Evolutionary conservation across 2,113 vertebrate genomes (phyloP).

Genomic region (Tiliqua scincoides): DNA sequence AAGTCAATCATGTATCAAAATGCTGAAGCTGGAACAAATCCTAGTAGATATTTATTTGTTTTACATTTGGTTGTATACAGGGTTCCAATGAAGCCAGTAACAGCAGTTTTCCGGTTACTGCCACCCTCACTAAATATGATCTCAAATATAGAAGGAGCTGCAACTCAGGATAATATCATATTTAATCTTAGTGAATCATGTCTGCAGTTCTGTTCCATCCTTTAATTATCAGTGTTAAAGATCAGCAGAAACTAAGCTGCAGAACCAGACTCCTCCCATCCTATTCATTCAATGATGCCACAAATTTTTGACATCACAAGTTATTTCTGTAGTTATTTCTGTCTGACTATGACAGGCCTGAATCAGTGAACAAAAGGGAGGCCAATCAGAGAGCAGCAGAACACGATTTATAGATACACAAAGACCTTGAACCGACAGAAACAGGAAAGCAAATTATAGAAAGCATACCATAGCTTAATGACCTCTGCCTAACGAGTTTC

Average conservation of each 20-base stretch:
- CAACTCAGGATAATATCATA: neutral
- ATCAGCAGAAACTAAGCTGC: neutral
- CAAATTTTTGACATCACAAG: slow-evolving; percentile 17
- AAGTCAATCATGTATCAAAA: neutral
- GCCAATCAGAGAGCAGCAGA: slow-evolving; percentile 51
- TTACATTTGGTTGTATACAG: neutral
- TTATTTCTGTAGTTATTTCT: slow-evolving; percentile 56
- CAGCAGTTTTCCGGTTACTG: neutral
- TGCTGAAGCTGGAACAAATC: neutral
- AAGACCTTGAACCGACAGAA: slow-evolving; percentile 14
- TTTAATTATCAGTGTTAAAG: neutral
- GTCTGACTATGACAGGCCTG: slow-evolving; percentile 38
- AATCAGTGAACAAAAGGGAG: slow-evolving; percentile 32
- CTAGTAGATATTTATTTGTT: neutral
- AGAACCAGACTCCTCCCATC: slow-evolving; percentile 19
- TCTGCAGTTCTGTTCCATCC: neutral
- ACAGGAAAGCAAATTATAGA: slow-evolving; percentile 25
- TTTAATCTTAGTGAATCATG: neutral
- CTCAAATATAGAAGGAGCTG: neutral
- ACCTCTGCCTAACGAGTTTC: neutral
- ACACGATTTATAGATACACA: slow-evolving; percentile 35
- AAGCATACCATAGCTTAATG: neutral
- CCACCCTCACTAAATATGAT: neutral
- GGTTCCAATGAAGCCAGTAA: neutral
- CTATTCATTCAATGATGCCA: slow-evolving; percentile 5